Evolutionary conservation across 2,113 vertebrate genomes (phyloP).

Genomic region (Vicugna pacos): DNA sequence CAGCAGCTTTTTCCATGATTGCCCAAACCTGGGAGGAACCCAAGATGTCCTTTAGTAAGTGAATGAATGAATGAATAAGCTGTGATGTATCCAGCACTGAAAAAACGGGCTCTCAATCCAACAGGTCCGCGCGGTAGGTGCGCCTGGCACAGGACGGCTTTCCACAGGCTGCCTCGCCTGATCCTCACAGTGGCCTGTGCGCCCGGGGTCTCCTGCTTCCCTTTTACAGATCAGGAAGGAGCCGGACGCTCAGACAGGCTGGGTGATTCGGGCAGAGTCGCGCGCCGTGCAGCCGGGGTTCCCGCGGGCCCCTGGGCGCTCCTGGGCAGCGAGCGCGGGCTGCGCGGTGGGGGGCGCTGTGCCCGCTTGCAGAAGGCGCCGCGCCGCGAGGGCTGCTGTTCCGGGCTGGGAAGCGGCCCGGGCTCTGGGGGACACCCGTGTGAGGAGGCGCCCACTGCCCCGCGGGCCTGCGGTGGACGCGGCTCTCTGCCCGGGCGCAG

Average conservation of each 20-base stretch:
- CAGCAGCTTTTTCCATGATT: not conserved
- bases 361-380: not conserved
- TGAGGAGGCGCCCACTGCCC: too few relatives aligned
- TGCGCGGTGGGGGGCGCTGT: too few relatives aligned
- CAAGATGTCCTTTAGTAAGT: not conserved
- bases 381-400: not conserved
- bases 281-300: not conserved
- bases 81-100: too few relatives aligned
- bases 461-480: not conserved
- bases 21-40: not conserved
- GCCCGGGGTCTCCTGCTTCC: not conserved
- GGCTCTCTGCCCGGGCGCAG: too few relatives aligned
- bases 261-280: not conserved
- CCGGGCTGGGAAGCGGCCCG: not conserved
- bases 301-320: not conserved
- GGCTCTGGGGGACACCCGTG: not conserved
- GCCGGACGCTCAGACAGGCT: not conserved
- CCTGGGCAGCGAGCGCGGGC: not conserved
- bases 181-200: not conserved
- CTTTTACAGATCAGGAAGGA: not conserved
- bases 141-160: not conserved
- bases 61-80: not conserved
- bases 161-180: rapidly evolving
- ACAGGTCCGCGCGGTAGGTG: rapidly evolving
- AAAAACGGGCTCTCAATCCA: not conserved